Evolutionary conservation across 2,113 vertebrate species (phyloP).

Genomic region (Cebidichthys violaceus): DNA sequence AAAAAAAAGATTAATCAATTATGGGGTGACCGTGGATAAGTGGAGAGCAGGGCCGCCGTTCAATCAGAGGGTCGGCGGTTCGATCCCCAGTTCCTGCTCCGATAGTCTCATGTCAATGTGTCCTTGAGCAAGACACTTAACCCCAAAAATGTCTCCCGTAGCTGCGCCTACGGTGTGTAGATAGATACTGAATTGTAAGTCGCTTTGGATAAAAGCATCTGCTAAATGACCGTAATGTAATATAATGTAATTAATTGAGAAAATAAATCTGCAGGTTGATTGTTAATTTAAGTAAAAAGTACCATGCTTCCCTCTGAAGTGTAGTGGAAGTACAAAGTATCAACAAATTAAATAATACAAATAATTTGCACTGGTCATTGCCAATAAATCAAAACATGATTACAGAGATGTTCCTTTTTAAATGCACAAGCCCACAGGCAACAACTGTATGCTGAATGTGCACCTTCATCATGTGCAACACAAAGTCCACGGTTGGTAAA

Average conservation of each 20-base stretch:
- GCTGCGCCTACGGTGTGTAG: too few species aligned
- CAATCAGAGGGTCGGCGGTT: too few species aligned
- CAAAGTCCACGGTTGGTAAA: background rate
- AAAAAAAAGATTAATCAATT: background rate
- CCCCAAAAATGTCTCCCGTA: too few species aligned
- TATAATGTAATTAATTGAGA: background rate
- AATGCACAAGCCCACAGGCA: background rate
- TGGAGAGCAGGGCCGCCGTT: too few species aligned
- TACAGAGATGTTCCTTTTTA: background rate
- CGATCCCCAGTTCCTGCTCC: too few species aligned
- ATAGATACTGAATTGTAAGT: too few species aligned
- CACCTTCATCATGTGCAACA: conserved; percentile 18
- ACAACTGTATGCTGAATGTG: conserved; percentile 30
- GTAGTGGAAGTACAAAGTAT: too few species aligned
- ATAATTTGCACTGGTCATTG: background rate
- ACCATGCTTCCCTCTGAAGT: background rate
- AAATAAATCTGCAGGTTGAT: background rate
- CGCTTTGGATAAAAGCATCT: too few species aligned
- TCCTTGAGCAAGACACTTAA: too few species aligned
- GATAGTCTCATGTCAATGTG: too few species aligned
- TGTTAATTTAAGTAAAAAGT: background rate
- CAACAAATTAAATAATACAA: background rate
- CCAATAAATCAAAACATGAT: background rate
- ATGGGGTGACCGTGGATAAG: too few species aligned
- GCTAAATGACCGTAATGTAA: too few species aligned